Base-by-base conservation (phyloP, 2,888 invertebrate species). In the Asteroscopus sphinx region DNA sequence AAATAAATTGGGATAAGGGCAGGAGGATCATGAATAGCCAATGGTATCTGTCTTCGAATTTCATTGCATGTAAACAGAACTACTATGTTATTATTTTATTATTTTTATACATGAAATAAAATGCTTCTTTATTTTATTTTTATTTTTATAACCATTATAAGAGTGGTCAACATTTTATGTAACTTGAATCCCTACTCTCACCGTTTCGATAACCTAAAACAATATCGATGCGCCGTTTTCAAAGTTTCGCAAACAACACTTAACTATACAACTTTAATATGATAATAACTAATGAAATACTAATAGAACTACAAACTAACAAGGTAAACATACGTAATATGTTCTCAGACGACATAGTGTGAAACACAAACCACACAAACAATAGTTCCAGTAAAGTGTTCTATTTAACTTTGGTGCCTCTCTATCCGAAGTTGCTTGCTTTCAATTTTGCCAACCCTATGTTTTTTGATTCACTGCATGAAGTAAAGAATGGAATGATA, bases 321-420 rank as follows among this genome's bases (percentile, higher is more conserved):
- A 48, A 36, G 55, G 60, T 52, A 58, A 73, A 68, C 44, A 49
- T 9, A 49, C 25, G 21, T 36, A 58, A 42, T 45, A 28, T 37
- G 26, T 58, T 42, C 26, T 16, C 33, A 37, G 37, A 54, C 12
- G 36, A 45, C 36, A 40, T 35, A 54, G 46, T 56, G 58, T 60
- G 48, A 62, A 76, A 47, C 57, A 60, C 56, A 64, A 68, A 66
- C 51, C 42, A 61, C n/a, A 49, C 56, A 42, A 63, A 61, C 60
- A 62, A 62, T 55, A 59, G 55, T 52, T 64, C 47, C 21, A 16
- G 41, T 32, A 53, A 74, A 65, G 16, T 62, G 54, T 58, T 63
- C 48, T 60, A 68, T 73, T 73, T 65, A 67, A 71, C 55, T 74
- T 74, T 25, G 42, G 12, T 36, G 56, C 13, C 15, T 52, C 49